These are phyloP conservation scores for Takifugu bimaculatus DNA, from an alignment of 2,113 vertebrate genomes.

Conservation along the genomic window DNA sequence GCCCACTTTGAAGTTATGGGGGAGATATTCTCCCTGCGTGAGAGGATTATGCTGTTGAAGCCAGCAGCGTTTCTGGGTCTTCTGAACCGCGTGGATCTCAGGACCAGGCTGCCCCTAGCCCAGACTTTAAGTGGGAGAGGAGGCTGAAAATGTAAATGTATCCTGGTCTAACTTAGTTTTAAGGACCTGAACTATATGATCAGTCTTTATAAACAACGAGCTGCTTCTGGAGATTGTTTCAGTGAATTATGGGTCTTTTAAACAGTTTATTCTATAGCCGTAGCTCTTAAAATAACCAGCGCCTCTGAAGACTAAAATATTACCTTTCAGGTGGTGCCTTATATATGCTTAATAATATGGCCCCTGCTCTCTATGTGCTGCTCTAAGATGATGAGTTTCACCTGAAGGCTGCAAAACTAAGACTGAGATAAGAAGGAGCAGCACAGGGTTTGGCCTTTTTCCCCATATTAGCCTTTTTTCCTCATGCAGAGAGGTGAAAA, in stretches of 20 bases:
- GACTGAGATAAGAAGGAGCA: conserved; percentile 3
- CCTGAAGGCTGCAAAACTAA: conserved; percentile 3
- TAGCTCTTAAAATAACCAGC: no score
- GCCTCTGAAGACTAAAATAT: no score
- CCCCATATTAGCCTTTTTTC: neutral
- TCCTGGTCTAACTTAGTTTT: no score
- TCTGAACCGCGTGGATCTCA: conserved; percentile 18
- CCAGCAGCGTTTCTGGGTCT: conserved; percentile 7
- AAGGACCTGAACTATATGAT: no score
- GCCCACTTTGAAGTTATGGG: conserved; percentile 35
- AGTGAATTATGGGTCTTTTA: no score
- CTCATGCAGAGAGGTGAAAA: neutral
- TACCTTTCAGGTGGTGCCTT: no score
- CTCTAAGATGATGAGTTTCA: conserved; percentile 12
- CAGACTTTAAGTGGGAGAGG: conserved; percentile 23
- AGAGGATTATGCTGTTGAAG: conserved; percentile 28
- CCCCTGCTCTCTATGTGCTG: conserved; percentile 18
- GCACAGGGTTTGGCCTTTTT: neutral
- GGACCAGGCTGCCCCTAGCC: conserved; percentile 1
- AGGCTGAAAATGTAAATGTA: neutral
- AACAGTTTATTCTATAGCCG: no score
- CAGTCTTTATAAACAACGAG: no score
- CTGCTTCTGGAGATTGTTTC: no score
- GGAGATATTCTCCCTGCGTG: conserved; percentile 36
- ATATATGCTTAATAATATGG: conserved; percentile 1